A percentile compares a stretch with the other conserved stretches of the same genome.
These are phyloP conservation scores for Drosophila yakuba DNA, from an alignment of 1,140 invertebrate genomes.

Conservation along the genomic window DNA sequence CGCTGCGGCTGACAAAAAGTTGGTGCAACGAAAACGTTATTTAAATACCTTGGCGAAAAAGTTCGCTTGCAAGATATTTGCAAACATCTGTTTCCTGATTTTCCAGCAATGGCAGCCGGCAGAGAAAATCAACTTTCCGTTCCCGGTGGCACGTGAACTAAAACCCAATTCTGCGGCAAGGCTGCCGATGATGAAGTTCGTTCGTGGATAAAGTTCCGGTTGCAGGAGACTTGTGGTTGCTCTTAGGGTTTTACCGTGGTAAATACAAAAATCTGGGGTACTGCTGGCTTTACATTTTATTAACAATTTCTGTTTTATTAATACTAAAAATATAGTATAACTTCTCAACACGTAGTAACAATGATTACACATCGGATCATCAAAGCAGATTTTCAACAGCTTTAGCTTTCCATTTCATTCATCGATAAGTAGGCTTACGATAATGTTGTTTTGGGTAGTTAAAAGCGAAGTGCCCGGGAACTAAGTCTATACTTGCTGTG, in stretches of 20 bases:
- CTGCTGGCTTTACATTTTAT: no score
- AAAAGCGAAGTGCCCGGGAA: neutral
- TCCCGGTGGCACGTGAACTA: constrained; percentile 50
- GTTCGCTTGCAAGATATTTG: constrained; percentile 76
- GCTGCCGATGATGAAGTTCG: constrained; percentile 56
- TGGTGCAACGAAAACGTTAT: constrained; percentile 68
- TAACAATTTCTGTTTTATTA: neutral
- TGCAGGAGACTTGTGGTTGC: constrained; percentile 5
- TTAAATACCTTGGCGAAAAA: constrained; percentile 78
- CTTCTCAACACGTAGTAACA: neutral
- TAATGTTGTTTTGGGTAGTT: neutral
- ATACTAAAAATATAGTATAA: no score
- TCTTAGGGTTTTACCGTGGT: neutral
- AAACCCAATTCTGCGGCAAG: constrained; percentile 46
- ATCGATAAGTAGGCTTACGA: no score
- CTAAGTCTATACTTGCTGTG: neutral
- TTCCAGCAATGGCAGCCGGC: constrained; percentile 21
- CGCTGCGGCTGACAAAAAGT: constrained; percentile 66
- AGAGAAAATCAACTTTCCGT: constrained; percentile 53
- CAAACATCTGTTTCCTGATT: constrained; percentile 77
- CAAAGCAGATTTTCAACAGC: neutral
- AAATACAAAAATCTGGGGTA: neutral
- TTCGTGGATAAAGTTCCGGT: constrained; percentile 11
- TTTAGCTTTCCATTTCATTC: neutral
- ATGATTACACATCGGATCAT: neutral